Evolutionary conservation across 1,140 invertebrate species (phyloP).

Genomic region (Leguminivora glycinivorella): DNA sequence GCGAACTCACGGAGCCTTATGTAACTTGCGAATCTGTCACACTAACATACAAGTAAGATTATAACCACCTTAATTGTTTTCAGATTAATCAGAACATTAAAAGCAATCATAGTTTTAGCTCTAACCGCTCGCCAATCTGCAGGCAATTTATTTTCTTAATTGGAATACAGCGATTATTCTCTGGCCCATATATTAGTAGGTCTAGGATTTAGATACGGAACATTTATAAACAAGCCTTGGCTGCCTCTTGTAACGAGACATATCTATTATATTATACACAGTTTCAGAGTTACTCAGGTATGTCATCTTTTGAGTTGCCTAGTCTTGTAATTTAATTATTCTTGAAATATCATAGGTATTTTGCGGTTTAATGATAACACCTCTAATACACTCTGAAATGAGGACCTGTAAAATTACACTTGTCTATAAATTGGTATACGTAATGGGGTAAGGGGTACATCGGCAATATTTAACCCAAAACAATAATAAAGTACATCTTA

Average conservation of each 20-base stretch:
- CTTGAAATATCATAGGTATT: too few species aligned
- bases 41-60: not conserved
- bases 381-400: too few species aligned
- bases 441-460: too few species aligned
- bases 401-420: too few species aligned
- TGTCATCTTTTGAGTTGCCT: too few species aligned
- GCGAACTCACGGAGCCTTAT: too few species aligned
- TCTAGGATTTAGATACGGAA: conserved; percentile 20
- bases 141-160: conserved; percentile 28
- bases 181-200: conserved; percentile 17
- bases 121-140: conserved; percentile 1
- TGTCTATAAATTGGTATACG: too few species aligned
- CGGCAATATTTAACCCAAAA: too few species aligned
- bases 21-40: not conserved
- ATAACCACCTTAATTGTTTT: conserved; percentile 9
- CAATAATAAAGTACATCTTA: too few species aligned
- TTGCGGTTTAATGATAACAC: too few species aligned
- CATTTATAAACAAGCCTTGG: conserved; percentile 17
- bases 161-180: conserved; percentile 23
- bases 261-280: not conserved
- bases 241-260: not conserved
- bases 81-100: not conserved
- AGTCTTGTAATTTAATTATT: too few species aligned
- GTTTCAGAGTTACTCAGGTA: too few species aligned
- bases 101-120: not conserved